These are phyloP conservation scores for Cryptophagus acutangulus DNA, from an alignment of 2,888 invertebrate genomes.

Conservation along the genomic window DNA sequence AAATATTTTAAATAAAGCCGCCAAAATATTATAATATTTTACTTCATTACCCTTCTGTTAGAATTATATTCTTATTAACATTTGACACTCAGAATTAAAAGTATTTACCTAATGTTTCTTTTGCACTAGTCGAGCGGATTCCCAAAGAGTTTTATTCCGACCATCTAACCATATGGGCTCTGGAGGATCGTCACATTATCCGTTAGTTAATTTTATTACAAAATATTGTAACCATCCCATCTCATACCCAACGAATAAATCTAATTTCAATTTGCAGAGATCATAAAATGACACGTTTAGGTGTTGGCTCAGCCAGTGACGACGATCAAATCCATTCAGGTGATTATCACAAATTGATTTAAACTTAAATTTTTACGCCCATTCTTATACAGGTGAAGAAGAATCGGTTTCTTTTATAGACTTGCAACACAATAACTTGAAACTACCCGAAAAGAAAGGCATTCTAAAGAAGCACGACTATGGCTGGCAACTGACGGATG, in stretches of 20 bases:
- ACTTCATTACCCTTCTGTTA: no score
- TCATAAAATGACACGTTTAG: slow-evolving; percentile 72
- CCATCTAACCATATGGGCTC: slow-evolving; percentile 68
- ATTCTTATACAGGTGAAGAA: slow-evolving; percentile 52
- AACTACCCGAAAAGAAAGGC: slow-evolving; percentile 85
- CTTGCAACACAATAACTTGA: slow-evolving; percentile 69
- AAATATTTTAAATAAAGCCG: no score
- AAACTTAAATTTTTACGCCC: not conserved
- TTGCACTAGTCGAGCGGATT: slow-evolving; percentile 69
- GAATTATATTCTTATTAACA: no score
- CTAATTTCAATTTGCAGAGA: slow-evolving; percentile 56
- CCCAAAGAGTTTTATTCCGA: slow-evolving; percentile 69
- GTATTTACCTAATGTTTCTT: slow-evolving; percentile 36
- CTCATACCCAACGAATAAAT: no score
- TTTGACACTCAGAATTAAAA: no score
- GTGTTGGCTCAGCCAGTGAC: slow-evolving; percentile 65
- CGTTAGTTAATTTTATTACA: slow-evolving; percentile 69
- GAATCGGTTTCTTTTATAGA: slow-evolving; percentile 79
- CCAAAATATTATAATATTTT: no score
- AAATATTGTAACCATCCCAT: no score
- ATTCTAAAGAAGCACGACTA: slow-evolving; percentile 84
- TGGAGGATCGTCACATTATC: slow-evolving; percentile 62
- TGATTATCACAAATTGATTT: slow-evolving; percentile 40
- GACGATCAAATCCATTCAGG: slow-evolving; percentile 75
- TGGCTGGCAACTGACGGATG: slow-evolving; percentile 66